Percentiles rank a stretch among this genome's conserved stretches.
Conservation (phyloP, 2,888 invertebrate genomes). For the Pammene fasciana region DNA sequence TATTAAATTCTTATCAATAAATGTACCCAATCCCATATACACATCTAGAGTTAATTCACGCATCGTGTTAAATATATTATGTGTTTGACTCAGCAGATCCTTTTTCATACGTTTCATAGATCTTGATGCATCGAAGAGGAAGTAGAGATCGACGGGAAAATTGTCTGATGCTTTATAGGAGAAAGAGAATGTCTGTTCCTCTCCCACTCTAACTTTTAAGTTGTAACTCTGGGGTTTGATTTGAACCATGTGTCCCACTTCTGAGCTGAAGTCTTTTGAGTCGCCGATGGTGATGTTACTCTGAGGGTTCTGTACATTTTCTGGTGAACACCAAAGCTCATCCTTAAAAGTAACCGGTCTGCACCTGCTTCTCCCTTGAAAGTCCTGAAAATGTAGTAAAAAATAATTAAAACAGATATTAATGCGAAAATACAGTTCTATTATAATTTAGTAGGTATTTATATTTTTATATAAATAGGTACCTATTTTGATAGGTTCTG, state of each 20-base stretch:
- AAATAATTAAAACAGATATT: neutral
- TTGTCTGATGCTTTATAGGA: constrained; percentile 23
- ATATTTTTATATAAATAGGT: too few species aligned
- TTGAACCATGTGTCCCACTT: constrained; percentile 1
- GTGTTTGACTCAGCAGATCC: constrained; percentile 2
- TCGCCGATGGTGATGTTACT: neutral
- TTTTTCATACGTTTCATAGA: neutral
- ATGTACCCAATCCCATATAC: constrained; percentile 29
- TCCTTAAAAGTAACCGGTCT: neutral
- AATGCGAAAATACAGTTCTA: too few species aligned
- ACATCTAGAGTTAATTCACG: constrained; percentile 18
- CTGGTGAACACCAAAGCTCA: constrained; percentile 15
- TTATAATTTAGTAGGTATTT: too few species aligned
- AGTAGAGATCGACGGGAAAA: constrained; percentile 33
- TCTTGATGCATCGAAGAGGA: constrained; percentile 21
- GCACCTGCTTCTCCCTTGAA: constrained; percentile 9
- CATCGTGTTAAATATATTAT: constrained; percentile 10
- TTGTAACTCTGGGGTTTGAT: constrained; percentile 28
- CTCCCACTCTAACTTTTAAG: constrained; percentile 19
- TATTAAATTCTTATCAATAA: constrained; percentile 31
- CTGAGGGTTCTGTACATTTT: neutral
- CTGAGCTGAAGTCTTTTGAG: constrained; percentile 8
- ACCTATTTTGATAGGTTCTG: too few species aligned
- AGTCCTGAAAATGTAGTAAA: constrained; percentile 1
- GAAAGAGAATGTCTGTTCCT: constrained; percentile 3